Base-by-base conservation (phyloP, 2,888 invertebrate species). In the Eupsilia transversa region DNA sequence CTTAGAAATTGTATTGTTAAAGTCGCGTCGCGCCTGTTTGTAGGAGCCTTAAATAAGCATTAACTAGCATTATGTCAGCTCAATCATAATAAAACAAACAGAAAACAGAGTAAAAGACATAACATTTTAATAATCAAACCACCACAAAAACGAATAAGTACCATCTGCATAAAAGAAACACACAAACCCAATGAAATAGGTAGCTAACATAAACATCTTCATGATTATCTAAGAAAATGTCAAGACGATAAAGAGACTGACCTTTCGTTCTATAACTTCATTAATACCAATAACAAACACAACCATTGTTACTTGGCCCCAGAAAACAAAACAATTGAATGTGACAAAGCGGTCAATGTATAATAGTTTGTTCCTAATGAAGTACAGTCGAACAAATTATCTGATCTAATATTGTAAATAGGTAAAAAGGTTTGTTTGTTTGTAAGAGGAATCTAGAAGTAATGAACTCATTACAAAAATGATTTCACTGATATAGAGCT, bases 191-290 rank as follows among this genome's bases (percentile, higher is more conserved):
- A 72, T 65, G 49, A 82, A 85, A 75, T 72, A 75, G 75, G 72
- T 54, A 67, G 77, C 73, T 12, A 72, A 23, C n/a, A 72, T 68
- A 65, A 69, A 73, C 74, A 79, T 79, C 41, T 56, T 41, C 71
- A 80, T 86, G 69, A 84, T 80, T 56, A 84, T 83, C 86, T 80
- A 80, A 60, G 73, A 60, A 80, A 84, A 77, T 84, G 81, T 84
- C 84, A 77, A 77, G 70, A 66, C 85, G 77, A 82, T 83, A 86
- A 86, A 84, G 57, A 54, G 57, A 63, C 74, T 69, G 74, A 71
- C 75, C 81, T 67, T 46, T 41, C 35, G 54, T 56, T 38, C 46
- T 71, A 79, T 72, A 79, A 78, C 81, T 78, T 86, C 74, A 85
- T 79, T 86, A 84, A 77, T 74, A 80, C 77, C 43, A 64, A 84